Evolutionary conservation across 1,140 invertebrate genomes (phyloP).

Genomic region (Nasonia vitripennis): DNA sequence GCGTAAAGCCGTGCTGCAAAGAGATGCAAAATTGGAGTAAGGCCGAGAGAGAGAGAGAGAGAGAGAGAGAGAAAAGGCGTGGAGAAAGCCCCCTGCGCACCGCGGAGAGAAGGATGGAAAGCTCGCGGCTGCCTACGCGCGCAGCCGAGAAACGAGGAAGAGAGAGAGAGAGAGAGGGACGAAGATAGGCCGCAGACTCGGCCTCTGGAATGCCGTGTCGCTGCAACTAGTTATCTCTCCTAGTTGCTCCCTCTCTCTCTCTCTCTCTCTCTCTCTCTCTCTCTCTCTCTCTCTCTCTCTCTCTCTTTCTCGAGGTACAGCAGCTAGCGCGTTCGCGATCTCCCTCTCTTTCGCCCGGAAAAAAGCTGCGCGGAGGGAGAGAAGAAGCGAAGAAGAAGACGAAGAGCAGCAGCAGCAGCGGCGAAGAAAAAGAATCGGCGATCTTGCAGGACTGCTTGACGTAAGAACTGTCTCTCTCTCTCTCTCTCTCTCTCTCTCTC

Average conservation of each 20-base stretch:
- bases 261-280: conserved; percentile 31
- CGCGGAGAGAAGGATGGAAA: conserved; percentile 35
- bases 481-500: not conserved
- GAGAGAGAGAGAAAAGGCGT: conserved; percentile 1
- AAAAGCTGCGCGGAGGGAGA: conserved; percentile 11
- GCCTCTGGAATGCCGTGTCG: conserved; percentile 52
- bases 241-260: conserved; percentile 42
- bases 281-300: not conserved
- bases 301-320: not conserved
- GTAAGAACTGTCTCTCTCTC: conserved; percentile 23
- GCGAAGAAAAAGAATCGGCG: conserved; percentile 10
- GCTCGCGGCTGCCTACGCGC: not conserved
- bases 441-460: conserved; percentile 30
- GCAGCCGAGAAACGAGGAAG: not conserved
- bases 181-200: conserved; percentile 23
- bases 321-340: not conserved
- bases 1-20: not conserved
- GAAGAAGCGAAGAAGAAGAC: not conserved
- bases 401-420: not conserved
- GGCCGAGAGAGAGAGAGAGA: not conserved
- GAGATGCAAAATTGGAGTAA: conserved; percentile 29
- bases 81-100: not conserved
- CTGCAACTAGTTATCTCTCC: conserved; percentile 53
- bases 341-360: not conserved
- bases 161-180: conserved; percentile 40